phyloP scores from a whole-genome alignment of 2,113 vertebrate species.

The Centropristis striata region DNA sequence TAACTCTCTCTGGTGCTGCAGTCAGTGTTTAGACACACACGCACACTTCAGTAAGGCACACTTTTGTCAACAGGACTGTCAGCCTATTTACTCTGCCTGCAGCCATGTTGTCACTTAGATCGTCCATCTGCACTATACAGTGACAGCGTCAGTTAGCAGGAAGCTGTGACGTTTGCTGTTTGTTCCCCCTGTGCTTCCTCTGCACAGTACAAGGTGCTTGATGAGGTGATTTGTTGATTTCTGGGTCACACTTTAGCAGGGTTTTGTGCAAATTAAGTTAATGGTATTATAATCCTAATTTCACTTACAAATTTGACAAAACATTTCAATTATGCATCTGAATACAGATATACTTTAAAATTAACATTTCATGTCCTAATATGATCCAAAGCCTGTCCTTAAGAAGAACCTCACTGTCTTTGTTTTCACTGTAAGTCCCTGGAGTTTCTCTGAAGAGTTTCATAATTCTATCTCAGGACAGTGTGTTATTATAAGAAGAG shows the following conservation, averaged over 20 bases:
- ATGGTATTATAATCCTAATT: background rate
- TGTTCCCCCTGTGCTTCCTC: background rate
- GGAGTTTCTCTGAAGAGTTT: constrained; percentile 29
- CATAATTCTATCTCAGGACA: constrained; percentile 24
- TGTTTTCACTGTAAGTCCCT: constrained; percentile 21
- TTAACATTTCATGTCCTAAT: background rate
- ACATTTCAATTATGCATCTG: background rate
- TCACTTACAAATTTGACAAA: background rate
- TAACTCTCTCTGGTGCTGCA: background rate
- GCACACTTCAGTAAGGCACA: background rate
- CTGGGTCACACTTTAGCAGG: background rate
- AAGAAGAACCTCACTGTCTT: background rate
- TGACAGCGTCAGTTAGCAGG: background rate
- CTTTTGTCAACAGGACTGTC: background rate
- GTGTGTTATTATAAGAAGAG: constrained; percentile 36
- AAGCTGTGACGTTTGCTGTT: background rate
- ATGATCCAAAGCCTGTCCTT: background rate
- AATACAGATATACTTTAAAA: background rate
- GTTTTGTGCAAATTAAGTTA: background rate
- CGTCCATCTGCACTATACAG: background rate
- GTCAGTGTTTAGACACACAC: background rate
- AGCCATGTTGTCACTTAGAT: background rate
- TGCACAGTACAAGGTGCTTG: background rate
- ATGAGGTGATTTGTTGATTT: background rate
- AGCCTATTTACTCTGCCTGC: background rate